Conservation (phyloP, 2,888 invertebrate species). For the Diarsia rubi region DNA sequence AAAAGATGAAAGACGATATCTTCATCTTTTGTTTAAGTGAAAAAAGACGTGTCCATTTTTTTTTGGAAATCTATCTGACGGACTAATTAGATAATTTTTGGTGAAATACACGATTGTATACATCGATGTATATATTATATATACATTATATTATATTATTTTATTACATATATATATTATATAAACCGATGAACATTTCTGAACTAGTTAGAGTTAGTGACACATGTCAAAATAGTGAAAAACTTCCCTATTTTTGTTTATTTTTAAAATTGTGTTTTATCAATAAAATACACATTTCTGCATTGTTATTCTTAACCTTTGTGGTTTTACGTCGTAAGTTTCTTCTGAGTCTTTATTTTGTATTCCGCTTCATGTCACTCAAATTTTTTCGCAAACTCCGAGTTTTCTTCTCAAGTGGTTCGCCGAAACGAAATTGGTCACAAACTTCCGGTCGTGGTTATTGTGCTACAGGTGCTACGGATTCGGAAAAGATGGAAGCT, state of each 20-base stretch:
- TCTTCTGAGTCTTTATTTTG: conserved; percentile 3
- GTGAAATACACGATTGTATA: too few relatives aligned
- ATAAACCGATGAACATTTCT: conserved; percentile 46
- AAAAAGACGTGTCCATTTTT: too few relatives aligned
- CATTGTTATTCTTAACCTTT: conserved; percentile 1
- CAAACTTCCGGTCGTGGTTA: conserved; percentile 49
- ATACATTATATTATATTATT: too few relatives aligned
- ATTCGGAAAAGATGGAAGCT: conserved; percentile 73
- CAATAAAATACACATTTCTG: conserved; percentile 16
- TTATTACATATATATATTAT: too few relatives aligned
- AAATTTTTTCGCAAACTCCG: conserved; percentile 46
- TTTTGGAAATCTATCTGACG: too few relatives aligned
- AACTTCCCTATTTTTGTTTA: conserved; percentile 44
- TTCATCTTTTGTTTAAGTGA: too few relatives aligned
- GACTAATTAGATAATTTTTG: too few relatives aligned
- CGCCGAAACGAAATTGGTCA: conserved; percentile 58
- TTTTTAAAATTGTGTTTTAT: conserved; percentile 45
- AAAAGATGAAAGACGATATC: too few relatives aligned
- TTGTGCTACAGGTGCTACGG: conserved; percentile 39
- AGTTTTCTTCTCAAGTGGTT: conserved; percentile 44
- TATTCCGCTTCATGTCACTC: conserved; percentile 52
- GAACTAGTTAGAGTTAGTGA: too few relatives aligned
- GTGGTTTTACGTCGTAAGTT: not conserved
- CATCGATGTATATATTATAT: too few relatives aligned
- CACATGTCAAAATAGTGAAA: conserved; percentile 35